Percentiles rank a stretch among this genome's conserved stretches.
Evolutionary conservation across 2,797 vertebrate genomes (phyloP).

Genomic region (Podarcis lilfordi): DNA sequence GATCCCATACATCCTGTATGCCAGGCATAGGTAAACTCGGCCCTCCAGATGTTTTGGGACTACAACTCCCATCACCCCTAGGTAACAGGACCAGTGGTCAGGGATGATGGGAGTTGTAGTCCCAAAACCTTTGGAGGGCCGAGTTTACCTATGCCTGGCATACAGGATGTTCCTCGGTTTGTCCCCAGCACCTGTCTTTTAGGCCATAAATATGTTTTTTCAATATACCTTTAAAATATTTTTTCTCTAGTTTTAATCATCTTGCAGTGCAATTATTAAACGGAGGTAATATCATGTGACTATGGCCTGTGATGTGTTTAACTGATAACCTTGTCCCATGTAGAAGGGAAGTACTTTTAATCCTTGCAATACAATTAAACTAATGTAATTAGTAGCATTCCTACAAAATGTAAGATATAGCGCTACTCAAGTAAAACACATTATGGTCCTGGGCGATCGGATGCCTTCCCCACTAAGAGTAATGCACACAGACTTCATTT

Average conservation of each 20-base stretch:
- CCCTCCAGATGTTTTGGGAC: too few species aligned
- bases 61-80: too few species aligned
- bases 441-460: background rate
- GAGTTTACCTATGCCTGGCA: too few species aligned
- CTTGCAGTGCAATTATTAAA: background rate
- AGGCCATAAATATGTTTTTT: background rate
- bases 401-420: background rate
- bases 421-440: background rate
- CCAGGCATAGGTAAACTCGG: too few species aligned
- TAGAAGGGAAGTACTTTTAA: background rate
- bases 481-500: constrained; percentile 19
- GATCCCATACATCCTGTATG: too few species aligned
- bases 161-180: background rate
- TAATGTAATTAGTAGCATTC: constrained; percentile 18
- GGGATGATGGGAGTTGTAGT: too few species aligned
- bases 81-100: too few species aligned
- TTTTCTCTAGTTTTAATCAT: background rate
- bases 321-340: background rate
- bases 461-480: constrained; percentile 34
- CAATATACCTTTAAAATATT: background rate
- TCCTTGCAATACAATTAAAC: background rate
- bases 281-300: background rate
- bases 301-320: background rate
- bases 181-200: too few species aligned
- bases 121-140: too few species aligned